Evolutionary conservation across 53 echinoderm and acorn worm genomes (phyloP), one percentile per base, ranked within the genome.

Genomic region (Paracentrotus lividus): DNA sequence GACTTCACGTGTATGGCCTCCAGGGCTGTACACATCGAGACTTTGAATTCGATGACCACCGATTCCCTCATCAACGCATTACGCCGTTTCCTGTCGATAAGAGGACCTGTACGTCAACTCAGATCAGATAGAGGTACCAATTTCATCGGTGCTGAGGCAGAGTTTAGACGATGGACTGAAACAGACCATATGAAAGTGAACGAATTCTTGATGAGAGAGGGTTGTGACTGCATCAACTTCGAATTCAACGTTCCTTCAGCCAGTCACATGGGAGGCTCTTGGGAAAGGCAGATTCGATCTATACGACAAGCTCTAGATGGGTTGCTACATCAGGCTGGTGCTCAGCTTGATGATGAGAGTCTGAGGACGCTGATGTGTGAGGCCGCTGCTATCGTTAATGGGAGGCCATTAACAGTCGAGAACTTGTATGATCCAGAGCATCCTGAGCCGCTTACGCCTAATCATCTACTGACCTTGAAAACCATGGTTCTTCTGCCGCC

Each of bases 1-100:
- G n/a, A n/a, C n/a, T 93, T 95, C 56, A 93, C 95, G 0, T 95
- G 95, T 36, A 93, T 95, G 95, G 8, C 93, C 4, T 95, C 93
- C 31, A 88, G 95, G 66, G 87, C 69, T 13, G 56, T 95, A 16
- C 95, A 95, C 68, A 47, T 95, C 0, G 95, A 95, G 43, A 44
- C 93, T 20, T 47, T 32, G 26, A 93, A 95, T 47, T 61, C 64
- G 29, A n/a, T 95, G 34, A 90, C 26, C 68, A 90, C 68, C 36
- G 72, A 64, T 56, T 34, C 90, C 1, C 93, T 93, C 91, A 95
- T 95, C 55, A 93, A 95, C 49, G 88, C 88, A 20, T 49, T 93
- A 14, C 51, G 93, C 4, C 65, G 95, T 14, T 95, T 95, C 75
- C 40, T 90, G 60, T 72, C 15, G 31, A 24, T 84, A 40, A 84